Evolutionary conservation across 1,140 invertebrate species (phyloP), one percentile per base, ranked within the genome.

Genomic region (Cataglyphis hispanica): DNA sequence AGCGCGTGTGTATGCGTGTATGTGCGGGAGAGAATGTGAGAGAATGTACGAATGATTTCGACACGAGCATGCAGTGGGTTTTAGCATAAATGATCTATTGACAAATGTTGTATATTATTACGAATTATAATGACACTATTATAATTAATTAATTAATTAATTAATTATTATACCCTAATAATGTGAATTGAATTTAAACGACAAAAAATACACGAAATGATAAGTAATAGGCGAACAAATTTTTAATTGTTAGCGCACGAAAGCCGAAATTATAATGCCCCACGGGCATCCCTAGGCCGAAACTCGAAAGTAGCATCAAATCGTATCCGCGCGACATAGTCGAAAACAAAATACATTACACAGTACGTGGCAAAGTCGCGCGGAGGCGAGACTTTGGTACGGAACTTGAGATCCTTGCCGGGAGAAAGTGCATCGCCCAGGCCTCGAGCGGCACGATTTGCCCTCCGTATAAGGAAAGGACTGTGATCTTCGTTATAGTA

Each of bases 21-120:
- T 84, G 88, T 76, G 61, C 27, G 40, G 76, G 86, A 70, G 56
- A 67, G 60, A 75, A 66, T 77, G 76, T 22, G 89, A 90, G 76
- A 87, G 81, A 87, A 50, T 50, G 89, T 80, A 64, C 56, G 78
- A 89, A 85, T 74, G 84, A 91, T 84, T 92, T 91, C 87, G 74
- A 90, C 74, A 89, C 92, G 91, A 93, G 91, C 89, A 91, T 92
- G 91, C 91, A 85, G 91, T 94, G 94, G 92, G 92, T 93, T 94
- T 89, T 94, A 95, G 93, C 87, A 93, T 94, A 95, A 95, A 95
- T 95, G 94, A 94, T 94, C 91, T 95, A 95, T 94, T 94, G 93
- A 95, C 89, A 95, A 95, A 95, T 94, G 94, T 95, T 95, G 94
- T 95, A 95, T 95, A 95, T 95, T 95, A 95, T 94, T 95, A 95